These are phyloP conservation scores for Ormyrus rosae DNA, from an alignment of 2,888 invertebrate genomes.

Conservation along the genomic window DNA sequence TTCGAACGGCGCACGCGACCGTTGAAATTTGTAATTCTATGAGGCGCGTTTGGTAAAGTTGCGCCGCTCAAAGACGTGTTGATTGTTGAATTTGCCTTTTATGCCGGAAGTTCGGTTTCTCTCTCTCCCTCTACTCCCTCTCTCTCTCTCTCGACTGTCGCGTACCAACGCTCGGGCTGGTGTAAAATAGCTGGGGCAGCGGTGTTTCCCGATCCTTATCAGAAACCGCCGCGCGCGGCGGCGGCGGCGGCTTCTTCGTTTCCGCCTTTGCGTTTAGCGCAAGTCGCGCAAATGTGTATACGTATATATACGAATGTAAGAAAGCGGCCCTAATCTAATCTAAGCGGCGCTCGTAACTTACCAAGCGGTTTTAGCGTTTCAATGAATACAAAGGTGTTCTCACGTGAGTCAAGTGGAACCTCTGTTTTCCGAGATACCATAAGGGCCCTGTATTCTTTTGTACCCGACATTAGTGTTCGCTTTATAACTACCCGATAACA, in stretches of 20 bases:
- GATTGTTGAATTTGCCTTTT: conserved; percentile 71
- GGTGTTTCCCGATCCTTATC: conserved; percentile 50
- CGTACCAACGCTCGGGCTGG: background rate
- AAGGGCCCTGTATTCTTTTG: no score
- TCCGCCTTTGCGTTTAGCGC: conserved; percentile 39
- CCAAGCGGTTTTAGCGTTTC: conserved; percentile 32
- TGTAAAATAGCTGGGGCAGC: conserved; percentile 27
- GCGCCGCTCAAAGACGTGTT: conserved; percentile 62
- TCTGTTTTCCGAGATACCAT: conserved; percentile 6
- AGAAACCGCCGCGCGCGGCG: background rate
- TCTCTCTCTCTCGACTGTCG: conserved; percentile 45
- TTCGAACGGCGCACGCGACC: conserved; percentile 8
- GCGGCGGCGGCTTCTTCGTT: conserved; percentile 48
- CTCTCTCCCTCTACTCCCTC: background rate
- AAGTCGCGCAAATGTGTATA: conserved; percentile 22
- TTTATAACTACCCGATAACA: no score
- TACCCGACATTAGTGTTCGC: no score
- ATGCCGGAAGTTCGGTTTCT: conserved; percentile 63
- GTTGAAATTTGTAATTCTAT: conserved; percentile 53
- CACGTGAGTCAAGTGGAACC: conserved; percentile 18
- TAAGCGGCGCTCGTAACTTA: conserved; percentile 35
- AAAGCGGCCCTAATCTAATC: conserved; percentile 49
- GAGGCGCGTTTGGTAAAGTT: conserved; percentile 21
- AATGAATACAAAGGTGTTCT: conserved; percentile 39
- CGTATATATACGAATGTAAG: background rate